These are phyloP conservation scores for Drosophila sproati DNA, from an alignment of 1,140 invertebrate species.

Conservation along the genomic window DNA sequence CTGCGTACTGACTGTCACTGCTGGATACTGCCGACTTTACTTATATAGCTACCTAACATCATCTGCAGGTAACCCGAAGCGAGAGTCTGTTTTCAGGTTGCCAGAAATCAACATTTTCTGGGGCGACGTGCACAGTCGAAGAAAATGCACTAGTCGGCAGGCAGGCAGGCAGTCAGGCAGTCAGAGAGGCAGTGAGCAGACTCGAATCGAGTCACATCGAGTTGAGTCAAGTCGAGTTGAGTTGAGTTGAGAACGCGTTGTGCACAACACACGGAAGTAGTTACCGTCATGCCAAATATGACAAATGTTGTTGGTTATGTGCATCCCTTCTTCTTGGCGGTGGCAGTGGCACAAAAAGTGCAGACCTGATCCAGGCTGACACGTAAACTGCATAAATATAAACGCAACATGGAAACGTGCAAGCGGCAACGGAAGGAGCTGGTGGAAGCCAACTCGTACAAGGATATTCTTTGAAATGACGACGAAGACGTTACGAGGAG, in stretches of 20 bases:
- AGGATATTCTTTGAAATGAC: constrained; percentile 17
- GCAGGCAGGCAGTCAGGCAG: not conserved
- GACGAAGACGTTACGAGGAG: constrained; percentile 27
- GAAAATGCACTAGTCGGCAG: constrained; percentile 58
- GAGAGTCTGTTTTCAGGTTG: constrained; percentile 67
- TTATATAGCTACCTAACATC: not conserved
- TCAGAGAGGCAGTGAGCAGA: not conserved
- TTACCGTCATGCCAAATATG: constrained; percentile 82
- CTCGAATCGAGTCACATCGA: not conserved
- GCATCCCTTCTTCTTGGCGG: not conserved
- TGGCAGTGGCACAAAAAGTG: constrained; percentile 46
- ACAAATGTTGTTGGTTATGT: constrained; percentile 61
- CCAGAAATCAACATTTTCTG: constrained; percentile 77
- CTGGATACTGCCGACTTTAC: not conserved
- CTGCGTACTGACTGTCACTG: constrained; percentile 28
- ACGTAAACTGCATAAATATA: constrained; percentile 82
- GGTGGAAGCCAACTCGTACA: constrained; percentile 1
- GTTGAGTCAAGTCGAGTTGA: not conserved
- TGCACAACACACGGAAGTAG: constrained; percentile 69
- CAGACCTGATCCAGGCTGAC: constrained; percentile 51
- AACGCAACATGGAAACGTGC: constrained; percentile 72
- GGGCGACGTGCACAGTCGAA: constrained; percentile 74
- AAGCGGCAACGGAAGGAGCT: constrained; percentile 26
- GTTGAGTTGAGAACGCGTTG: not conserved
- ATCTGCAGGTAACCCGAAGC: not conserved